Conservation (phyloP, 2,888 invertebrate species). For the Ernsta delagoae region DNA sequence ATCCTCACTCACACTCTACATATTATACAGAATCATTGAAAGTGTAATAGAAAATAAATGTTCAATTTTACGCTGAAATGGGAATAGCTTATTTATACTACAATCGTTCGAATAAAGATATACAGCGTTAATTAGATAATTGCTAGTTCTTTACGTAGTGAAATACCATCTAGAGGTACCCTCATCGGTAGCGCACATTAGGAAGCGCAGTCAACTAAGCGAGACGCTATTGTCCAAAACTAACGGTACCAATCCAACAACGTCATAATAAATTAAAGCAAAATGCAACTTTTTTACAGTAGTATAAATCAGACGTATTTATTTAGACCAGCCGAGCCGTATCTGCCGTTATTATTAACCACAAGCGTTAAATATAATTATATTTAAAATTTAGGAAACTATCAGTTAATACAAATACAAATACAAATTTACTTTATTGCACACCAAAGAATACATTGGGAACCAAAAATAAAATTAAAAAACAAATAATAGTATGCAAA, state of each 20-base stretch:
- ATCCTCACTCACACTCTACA: too few relatives aligned
- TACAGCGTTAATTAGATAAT: constrained; percentile 32
- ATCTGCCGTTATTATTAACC: too few relatives aligned
- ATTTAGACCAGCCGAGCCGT: neutral
- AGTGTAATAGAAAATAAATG: neutral
- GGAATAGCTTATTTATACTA: neutral
- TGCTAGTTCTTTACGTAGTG: constrained; percentile 16
- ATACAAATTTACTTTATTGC: too few relatives aligned
- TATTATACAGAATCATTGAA: too few relatives aligned
- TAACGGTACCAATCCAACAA: constrained; percentile 45
- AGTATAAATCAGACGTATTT: neutral
- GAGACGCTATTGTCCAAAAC: constrained; percentile 55
- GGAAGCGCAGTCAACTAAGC: constrained; percentile 45
- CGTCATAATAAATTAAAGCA: constrained; percentile 21
- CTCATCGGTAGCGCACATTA: constrained; percentile 33
- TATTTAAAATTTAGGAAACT: too few relatives aligned
- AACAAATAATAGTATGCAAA: too few relatives aligned
- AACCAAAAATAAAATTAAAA: too few relatives aligned
- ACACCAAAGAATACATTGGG: too few relatives aligned
- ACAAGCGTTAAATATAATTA: too few relatives aligned
- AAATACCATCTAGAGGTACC: constrained; percentile 11
- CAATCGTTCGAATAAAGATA: constrained; percentile 1
- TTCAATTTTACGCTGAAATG: neutral
- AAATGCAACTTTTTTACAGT: constrained; percentile 1
- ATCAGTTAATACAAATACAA: too few relatives aligned